Base-by-base conservation (phyloP, 2,113 vertebrate genomes). In the Egretta garzetta region DNA sequence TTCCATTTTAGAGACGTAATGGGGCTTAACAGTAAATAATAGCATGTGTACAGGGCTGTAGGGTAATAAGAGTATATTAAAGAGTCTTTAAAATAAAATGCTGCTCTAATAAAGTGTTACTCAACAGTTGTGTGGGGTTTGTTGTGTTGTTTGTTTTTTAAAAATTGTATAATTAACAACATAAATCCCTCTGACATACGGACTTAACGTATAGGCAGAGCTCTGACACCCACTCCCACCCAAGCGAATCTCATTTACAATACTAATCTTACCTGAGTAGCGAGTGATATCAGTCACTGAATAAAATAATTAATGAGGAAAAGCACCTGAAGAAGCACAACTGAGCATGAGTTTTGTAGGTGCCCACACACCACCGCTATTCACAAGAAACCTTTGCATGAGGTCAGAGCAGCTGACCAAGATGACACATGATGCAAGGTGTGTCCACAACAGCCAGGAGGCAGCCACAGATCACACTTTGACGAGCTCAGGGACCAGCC, bases 1-100 rank as follows among this genome's bases (percentile, higher is more conserved):
- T 5, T 83, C 88, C 76, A 97, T 17, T 73, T 53, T 79, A 94
- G n/a, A 96, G 45, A 84, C 33, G 79, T 41, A 56, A 90, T 45
- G 13, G 6, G 9, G 10, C 80, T 64, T 74, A 86, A 45, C 1
- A 71, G 8, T 37, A 73, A 86, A 64, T 32, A 82, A 47, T 24
- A 68, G 77, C 7, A 80, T 5, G 77, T 0, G 0, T 8, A 30
- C 13, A 49, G 30, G 14, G 8, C 45, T 74, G 80, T 35, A 59
- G 26, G 14, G 63, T 21, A 77, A 2, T 19, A 60, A 75, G 22
- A 70, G 7, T 41, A n/a, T 30, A 77, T 66, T 11, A 56, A 64
- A 49, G 7, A 62, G 24, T 20, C 18, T 63, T 75, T 52, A 68
- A 79, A 90, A 90, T 63, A 52, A 80, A 94, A 89, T 6, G n/a